These are phyloP conservation scores for Protosalanx chinensis DNA, from an alignment of 2,797 vertebrate species.

Conservation along the genomic window DNA sequence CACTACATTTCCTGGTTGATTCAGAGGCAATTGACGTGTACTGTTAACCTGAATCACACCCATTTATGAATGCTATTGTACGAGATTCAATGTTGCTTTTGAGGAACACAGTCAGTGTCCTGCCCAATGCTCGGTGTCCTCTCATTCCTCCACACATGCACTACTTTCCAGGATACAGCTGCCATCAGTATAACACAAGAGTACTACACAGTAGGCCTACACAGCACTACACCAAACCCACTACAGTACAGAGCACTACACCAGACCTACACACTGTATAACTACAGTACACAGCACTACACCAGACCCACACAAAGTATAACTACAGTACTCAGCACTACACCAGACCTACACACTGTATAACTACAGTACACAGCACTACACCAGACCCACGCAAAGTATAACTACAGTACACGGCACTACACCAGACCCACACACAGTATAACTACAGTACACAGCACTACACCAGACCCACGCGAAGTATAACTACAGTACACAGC, in stretches of 20 bases:
- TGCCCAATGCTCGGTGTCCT: neutral
- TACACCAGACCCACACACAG: no score
- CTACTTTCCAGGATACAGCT: neutral
- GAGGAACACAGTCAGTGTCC: neutral
- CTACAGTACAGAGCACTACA: no score
- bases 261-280: no score
- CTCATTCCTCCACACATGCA: neutral
- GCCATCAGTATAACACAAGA: neutral
- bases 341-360: no score
- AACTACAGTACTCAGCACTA: no score
- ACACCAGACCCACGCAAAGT: no score
- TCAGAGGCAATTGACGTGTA: neutral
- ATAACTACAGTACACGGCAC: no score
- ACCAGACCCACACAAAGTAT: no score
- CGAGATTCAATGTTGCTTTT: neutral
- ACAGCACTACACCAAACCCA: no score
- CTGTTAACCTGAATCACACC: neutral
- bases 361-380: neutral
- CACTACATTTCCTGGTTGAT: slow-evolving; percentile 19
- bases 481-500: no score
- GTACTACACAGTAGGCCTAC: no score
- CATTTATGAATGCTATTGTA: neutral
- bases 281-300: neutral
- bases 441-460: neutral
- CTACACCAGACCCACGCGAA: no score